Evolutionary conservation across 2,888 invertebrate genomes (phyloP).

Genomic region (Pogonocherus hispidulus): DNA sequence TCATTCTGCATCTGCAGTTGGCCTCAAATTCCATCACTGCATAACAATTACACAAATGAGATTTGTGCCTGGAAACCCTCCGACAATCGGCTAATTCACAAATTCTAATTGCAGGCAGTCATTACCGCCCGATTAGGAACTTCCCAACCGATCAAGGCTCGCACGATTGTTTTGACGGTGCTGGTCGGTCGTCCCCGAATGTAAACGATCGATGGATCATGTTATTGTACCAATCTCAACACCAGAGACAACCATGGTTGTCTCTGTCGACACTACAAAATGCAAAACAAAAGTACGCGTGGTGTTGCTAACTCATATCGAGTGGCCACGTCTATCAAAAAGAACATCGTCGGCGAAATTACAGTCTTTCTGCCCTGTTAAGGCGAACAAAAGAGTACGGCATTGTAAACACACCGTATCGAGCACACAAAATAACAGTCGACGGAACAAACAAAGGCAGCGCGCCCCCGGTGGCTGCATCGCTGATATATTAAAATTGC

Average conservation of each 20-base stretch:
- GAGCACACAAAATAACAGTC: slow-evolving; percentile 41
- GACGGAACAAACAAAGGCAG: slow-evolving; percentile 36
- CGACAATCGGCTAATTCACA: not conserved
- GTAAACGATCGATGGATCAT: not conserved
- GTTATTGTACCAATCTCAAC: too few relatives aligned
- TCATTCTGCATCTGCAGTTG: not conserved
- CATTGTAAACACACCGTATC: slow-evolving; percentile 34
- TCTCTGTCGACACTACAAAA: too few relatives aligned
- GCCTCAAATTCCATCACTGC: not conserved
- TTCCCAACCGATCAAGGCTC: not conserved
- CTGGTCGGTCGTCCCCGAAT: not conserved
- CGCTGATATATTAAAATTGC: slow-evolving; percentile 10
- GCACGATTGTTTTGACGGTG: not conserved
- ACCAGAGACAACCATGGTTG: too few relatives aligned
- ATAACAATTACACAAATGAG: not conserved
- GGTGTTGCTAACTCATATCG: too few relatives aligned
- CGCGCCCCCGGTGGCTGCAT: not conserved
- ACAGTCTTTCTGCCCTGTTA: slow-evolving; percentile 28
- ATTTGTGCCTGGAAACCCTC: not conserved
- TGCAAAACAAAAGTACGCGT: too few relatives aligned
- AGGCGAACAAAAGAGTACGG: slow-evolving; percentile 30
- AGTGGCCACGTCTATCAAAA: too few relatives aligned
- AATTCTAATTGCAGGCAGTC: not conserved
- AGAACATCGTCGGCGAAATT: slow-evolving; percentile 23
- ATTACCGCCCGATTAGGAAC: not conserved